phyloP scores from a whole-genome alignment of 1,140 invertebrate species.

The Rhagoletis pomonella region DNA sequence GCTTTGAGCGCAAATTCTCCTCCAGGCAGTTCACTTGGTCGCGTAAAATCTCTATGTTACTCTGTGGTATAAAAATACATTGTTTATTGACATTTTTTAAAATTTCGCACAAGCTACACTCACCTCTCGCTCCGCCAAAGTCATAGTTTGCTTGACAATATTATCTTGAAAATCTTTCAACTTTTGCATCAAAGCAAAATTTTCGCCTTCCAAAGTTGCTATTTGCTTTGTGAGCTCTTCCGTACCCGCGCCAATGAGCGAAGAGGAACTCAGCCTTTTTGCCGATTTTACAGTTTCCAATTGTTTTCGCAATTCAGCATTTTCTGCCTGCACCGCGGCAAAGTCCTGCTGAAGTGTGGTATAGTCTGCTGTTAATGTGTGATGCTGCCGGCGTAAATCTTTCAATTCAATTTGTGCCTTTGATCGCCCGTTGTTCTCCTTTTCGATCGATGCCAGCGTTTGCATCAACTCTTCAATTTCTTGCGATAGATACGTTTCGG shows the following conservation, averaged over 20 bases:
- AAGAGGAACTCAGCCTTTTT: background rate
- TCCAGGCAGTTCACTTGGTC: conserved; percentile 69
- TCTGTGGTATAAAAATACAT: conserved; percentile 56
- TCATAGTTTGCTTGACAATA: conserved; percentile 61
- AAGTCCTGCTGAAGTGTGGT: conserved; percentile 65
- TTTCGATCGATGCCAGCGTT: conserved; percentile 38
- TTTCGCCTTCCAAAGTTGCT: conserved; percentile 63
- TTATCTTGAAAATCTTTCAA: conserved; percentile 65
- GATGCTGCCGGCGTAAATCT: conserved; percentile 64
- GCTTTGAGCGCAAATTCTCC: conserved; percentile 68
- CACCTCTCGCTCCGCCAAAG: conserved; percentile 68
- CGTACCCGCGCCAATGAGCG: background rate
- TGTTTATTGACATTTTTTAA: background rate
- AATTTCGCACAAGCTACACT: background rate
- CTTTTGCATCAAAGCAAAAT: conserved; percentile 67
- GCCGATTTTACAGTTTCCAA: conserved; percentile 33
- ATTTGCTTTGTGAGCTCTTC: conserved; percentile 55
- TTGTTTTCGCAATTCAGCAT: conserved; percentile 54
- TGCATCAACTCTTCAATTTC: conserved; percentile 66
- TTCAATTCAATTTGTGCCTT: conserved; percentile 62
- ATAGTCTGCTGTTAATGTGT: conserved; percentile 59
- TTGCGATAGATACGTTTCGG: conserved; percentile 66
- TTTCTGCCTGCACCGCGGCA: conserved; percentile 62
- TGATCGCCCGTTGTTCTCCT: conserved; percentile 23
- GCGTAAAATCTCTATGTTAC: conserved; percentile 66